phyloP scores from a whole-genome alignment of 2,797 vertebrate species.

The Poeciliopsis paucimaculata region DNA sequence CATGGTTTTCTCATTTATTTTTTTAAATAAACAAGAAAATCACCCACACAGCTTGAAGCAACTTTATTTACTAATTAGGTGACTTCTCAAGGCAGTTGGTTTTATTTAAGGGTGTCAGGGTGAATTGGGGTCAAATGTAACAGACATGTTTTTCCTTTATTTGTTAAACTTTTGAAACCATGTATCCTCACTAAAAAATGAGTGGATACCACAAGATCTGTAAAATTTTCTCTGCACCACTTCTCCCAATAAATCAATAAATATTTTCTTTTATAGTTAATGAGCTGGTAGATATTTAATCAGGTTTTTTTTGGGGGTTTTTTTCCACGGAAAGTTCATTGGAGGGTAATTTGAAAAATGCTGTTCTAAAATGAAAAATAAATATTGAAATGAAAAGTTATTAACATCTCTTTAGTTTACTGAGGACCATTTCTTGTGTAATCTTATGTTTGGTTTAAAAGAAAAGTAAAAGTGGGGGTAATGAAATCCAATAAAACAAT shows the following conservation, averaged over 20 bases:
- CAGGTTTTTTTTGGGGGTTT: too few species aligned
- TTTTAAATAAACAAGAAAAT: not conserved
- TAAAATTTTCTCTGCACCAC: not conserved
- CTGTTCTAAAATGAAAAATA: not conserved
- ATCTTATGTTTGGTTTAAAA: conserved; percentile 2
- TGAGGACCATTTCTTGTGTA: not conserved
- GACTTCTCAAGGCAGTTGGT: not conserved
- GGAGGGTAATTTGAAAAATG: not conserved
- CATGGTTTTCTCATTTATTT: not conserved
- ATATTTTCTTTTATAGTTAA: not conserved
- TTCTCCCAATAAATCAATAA: not conserved
- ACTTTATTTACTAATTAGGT: not conserved
- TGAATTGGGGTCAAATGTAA: not conserved
- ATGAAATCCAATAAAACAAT: conserved; percentile 31
- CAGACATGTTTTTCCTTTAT: not conserved
- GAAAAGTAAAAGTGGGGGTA: not conserved
- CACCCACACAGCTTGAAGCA: not conserved
- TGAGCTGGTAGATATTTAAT: not conserved
- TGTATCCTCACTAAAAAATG: not conserved
- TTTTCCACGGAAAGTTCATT: not conserved
- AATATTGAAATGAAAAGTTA: conserved; percentile 3
- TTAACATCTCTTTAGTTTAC: too few species aligned
- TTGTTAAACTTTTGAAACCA: not conserved
- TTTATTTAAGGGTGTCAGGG: not conserved
- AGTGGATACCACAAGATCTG: not conserved